A percentile compares a stretch with the other conserved stretches of the same genome.
Conservation (phyloP, 2,888 invertebrate genomes). For the Caenorhabditis japonica region DNA sequence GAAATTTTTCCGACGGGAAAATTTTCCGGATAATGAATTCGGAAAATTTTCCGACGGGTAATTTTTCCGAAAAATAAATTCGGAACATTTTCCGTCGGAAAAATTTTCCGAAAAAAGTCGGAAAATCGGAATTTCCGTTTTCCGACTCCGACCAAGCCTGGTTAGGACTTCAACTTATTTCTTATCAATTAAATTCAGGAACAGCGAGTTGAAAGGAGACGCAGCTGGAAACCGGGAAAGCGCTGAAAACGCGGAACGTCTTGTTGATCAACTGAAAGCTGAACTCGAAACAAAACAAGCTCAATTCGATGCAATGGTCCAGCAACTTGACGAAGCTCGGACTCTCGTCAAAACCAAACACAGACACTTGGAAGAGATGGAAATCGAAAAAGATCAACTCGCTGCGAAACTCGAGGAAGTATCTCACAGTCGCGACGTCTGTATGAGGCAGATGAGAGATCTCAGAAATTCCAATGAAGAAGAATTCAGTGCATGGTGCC, state of each 20-base stretch:
- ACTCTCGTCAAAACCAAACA: background rate
- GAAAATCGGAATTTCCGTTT: too few relatives aligned
- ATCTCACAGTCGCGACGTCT: background rate
- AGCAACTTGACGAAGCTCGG: constrained; percentile 6
- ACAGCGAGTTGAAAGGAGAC: constrained; percentile 5
- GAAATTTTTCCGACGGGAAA: too few relatives aligned
- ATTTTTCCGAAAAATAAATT: background rate
- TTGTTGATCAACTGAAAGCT: background rate
- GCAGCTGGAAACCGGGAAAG: constrained; percentile 8
- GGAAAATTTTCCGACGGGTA: too few relatives aligned
- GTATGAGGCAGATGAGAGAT: constrained; percentile 27
- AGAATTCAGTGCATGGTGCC: constrained; percentile 14
- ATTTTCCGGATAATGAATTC: too few relatives aligned
- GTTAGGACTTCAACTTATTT: background rate
- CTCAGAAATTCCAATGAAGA: constrained; percentile 23
- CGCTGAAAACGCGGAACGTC: constrained; percentile 10
- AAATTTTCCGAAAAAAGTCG: too few relatives aligned
- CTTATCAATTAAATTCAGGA: too few relatives aligned
- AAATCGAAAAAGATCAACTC: constrained; percentile 8
- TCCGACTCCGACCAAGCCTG: background rate
- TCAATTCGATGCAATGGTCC: background rate
- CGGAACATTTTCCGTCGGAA: too few relatives aligned
- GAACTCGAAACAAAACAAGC: constrained; percentile 4
- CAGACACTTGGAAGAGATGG: constrained; percentile 26
- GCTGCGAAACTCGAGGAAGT: constrained; percentile 2